Percentiles rank a stretch among this genome's conserved stretches.
Conservation (phyloP, 2,113 vertebrate species). For the Lontra canadensis region DNA sequence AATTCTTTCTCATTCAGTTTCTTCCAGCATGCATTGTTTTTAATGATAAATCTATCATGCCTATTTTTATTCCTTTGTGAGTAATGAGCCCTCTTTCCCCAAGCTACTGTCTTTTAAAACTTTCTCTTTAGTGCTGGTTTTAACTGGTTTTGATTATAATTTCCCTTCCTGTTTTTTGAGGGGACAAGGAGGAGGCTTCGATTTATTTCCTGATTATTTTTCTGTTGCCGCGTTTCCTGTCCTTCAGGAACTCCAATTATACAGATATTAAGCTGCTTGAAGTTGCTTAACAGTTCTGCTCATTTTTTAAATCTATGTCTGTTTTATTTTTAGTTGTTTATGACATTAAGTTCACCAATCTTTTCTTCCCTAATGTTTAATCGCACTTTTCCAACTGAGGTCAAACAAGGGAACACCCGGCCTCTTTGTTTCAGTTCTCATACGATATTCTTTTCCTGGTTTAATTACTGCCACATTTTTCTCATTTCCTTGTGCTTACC, state of each 20-base stretch:
- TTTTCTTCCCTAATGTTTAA: neutral
- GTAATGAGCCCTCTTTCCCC: too few relatives aligned
- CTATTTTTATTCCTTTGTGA: neutral
- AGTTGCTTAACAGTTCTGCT: neutral
- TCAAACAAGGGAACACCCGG: neutral
- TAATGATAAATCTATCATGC: neutral
- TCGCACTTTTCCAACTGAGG: neutral
- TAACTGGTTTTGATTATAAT: neutral
- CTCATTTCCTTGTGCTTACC: neutral
- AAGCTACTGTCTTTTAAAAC: neutral
- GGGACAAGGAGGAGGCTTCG: neutral
- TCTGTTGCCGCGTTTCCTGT: neutral
- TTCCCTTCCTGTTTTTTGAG: neutral
- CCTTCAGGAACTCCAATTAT: neutral
- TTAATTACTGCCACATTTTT: neutral
- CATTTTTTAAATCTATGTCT: neutral
- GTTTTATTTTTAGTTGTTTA: neutral
- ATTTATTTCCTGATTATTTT: neutral
- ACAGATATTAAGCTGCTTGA: neutral
- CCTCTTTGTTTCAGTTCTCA: neutral
- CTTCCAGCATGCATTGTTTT: neutral
- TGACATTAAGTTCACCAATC: neutral
- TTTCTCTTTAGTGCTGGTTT: neutral
- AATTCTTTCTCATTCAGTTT: neutral
- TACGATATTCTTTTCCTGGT: neutral